Base-by-base conservation (phyloP, 2,797 vertebrate species). In the Cheirogaleus major region DNA sequence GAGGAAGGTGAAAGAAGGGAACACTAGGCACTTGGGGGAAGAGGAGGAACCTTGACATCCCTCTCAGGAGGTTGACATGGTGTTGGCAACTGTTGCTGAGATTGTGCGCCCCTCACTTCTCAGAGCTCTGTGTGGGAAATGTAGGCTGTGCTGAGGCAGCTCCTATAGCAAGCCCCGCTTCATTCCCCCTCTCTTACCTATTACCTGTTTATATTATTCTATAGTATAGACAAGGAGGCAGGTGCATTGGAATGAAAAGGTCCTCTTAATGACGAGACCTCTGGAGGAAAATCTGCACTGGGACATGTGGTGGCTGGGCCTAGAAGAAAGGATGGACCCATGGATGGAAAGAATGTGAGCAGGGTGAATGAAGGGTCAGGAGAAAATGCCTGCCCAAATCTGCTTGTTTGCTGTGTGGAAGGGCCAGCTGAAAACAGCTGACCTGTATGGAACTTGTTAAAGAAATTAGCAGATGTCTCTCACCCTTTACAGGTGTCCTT, bases 21-120 rank as follows among this genome's bases (percentile, higher is more conserved):
- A 30, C 20, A 38, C 0, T 2, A 7, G 50, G 20, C 23, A 18
- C 1, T 0, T 7, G 32, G 18, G 30, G n/a, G 14, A 75, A 17
- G 27, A n/a, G 9, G 25, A n/a, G n/a, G 59, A 38, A 22, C 9
- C 7, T 11, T 35, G 12, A 25, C 10, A 5, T 6, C 12, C 67
- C 14, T 32, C 0, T 13, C 27, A 22, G 7, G 20, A 45, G 15
- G 6, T 23, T 18, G 82, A 69, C 18, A 1, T 7, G 5, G 69
- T 2, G 52, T 8, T 50, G 30, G n/a, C 3, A 43, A 12, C 4
- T 14, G 13, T 52, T 55, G 13, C 57, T 23, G 23, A 22, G 35
- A 45, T 8, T 14, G 3, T 15, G 41, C 30, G 14, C 15, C 13
- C 85, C 15, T 67, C 17, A 45, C 18, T 18, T n/a, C 35, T 48